Percentiles rank a stretch among this genome's conserved stretches.
phyloP scores from a whole-genome alignment of 2,888 invertebrate genomes.

The Phaedon cochleariae region DNA sequence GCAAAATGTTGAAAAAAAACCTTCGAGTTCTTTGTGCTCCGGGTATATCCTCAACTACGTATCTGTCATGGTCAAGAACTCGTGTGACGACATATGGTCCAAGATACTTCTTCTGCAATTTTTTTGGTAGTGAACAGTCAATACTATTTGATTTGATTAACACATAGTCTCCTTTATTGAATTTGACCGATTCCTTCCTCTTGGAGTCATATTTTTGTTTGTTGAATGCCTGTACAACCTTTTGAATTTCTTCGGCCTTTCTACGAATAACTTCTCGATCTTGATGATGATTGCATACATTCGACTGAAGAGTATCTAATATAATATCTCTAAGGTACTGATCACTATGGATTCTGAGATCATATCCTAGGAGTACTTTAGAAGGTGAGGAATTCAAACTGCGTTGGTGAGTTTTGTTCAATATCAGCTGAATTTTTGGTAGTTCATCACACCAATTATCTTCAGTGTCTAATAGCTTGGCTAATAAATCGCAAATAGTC shows the following conservation, averaged over 20 bases:
- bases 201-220: too few relatives aligned
- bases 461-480: too few relatives aligned
- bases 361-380: background rate
- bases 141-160: background rate
- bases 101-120: background rate
- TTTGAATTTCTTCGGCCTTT: too few relatives aligned
- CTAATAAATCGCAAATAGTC: too few relatives aligned
- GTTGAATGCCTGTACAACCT: too few relatives aligned
- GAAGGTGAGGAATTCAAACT: too few relatives aligned
- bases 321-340: background rate
- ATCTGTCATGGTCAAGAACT: background rate
- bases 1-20: background rate
- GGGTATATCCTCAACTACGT: background rate
- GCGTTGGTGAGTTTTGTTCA: too few relatives aligned
- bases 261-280: background rate
- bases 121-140: background rate
- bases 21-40: background rate
- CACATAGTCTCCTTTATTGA: background rate
- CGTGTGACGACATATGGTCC: background rate
- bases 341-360: background rate
- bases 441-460: too few relatives aligned
- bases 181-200: too few relatives aligned
- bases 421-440: background rate
- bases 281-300: background rate
- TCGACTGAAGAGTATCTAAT: background rate